Evolutionary conservation across 2,888 invertebrate genomes (phyloP), one percentile per base, ranked within the genome.

Genomic region (Melolontha melolontha): DNA sequence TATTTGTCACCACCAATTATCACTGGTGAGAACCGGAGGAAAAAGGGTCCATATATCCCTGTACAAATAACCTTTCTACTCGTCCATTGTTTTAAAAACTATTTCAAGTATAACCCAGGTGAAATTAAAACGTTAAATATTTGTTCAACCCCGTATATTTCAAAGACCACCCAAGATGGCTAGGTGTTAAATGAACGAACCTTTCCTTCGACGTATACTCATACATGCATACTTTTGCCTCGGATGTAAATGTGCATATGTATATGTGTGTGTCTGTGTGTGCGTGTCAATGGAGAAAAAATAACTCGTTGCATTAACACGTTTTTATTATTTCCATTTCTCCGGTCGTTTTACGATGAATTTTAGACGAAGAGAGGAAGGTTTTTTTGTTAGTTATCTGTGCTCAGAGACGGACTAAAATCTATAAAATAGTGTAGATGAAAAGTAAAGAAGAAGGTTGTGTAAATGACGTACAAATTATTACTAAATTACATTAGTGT

Each of bases 261-360:
- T 11, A 47, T 47, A 14, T 14, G 17, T 29, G 8, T 62, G 59
- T 47, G 16, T 47, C 44, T 34, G 29, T 47, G 41, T 41, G 57
- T 64, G 39, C 50, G 66, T 76, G 75, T 76, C 77, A 76, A 77
- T 78, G 75, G 34, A 49, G 51, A 74, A 77, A 77, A 79, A 79
- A 79, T 78, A 76, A 78, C 75, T 75, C 71, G 74, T 76, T 80
- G 80, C 81, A 82, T 82, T 82, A 82, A 81, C 82, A 82, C 80
- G 49, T 80, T 80, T 79, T 78, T 79, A 79, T 80, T 78, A 74
- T 76, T 69, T 54, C 59, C 62, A 69, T 63, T 66, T 69, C 66
- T 65, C 50, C 62, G 69, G 73, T 65, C 63, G 54, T 66, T 68
- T 62, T 62, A 66, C 59, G 59, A 65, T 44, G 69, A 66, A 69